Percentiles rank a stretch among this genome's conserved stretches.
Conservation (phyloP, 2,888 invertebrate genomes). For the Balanococcus diminutus region DNA sequence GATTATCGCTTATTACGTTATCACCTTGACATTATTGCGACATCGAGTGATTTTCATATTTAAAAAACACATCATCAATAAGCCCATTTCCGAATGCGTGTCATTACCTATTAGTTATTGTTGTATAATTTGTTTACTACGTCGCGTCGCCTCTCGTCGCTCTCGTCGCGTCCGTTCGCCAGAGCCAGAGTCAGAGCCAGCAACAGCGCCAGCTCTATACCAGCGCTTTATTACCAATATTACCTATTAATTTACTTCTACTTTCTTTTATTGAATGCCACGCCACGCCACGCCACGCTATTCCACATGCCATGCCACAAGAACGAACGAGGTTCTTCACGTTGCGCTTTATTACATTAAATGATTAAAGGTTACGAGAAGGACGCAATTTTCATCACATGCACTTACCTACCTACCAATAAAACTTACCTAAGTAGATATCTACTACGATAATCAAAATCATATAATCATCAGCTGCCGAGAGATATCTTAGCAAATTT, state of each 20-base stretch:
- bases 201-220: too few species aligned
- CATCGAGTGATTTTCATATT: constrained; percentile 10
- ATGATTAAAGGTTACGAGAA: background rate
- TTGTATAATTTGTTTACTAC: constrained; percentile 4
- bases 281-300: background rate
- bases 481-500: too few species aligned
- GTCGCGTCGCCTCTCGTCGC: background rate
- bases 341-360: background rate
- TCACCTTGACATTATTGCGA: constrained; percentile 18
- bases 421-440: too few species aligned
- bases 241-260: constrained; percentile 1
- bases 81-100: constrained; percentile 11
- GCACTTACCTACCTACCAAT: too few species aligned
- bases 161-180: too few species aligned
- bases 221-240: too few species aligned
- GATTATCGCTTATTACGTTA: constrained; percentile 13
- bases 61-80: background rate
- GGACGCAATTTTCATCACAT: background rate
- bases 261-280: constrained; percentile 25
- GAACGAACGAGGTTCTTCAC: constrained; percentile 10
- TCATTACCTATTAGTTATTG: background rate
- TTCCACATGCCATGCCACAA: background rate
- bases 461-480: background rate
- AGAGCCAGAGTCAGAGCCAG: too few species aligned
- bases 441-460: background rate